These are phyloP conservation scores for Mesocricetus auratus DNA, from an alignment of 2,113 vertebrate genomes.

Conservation along the genomic window DNA sequence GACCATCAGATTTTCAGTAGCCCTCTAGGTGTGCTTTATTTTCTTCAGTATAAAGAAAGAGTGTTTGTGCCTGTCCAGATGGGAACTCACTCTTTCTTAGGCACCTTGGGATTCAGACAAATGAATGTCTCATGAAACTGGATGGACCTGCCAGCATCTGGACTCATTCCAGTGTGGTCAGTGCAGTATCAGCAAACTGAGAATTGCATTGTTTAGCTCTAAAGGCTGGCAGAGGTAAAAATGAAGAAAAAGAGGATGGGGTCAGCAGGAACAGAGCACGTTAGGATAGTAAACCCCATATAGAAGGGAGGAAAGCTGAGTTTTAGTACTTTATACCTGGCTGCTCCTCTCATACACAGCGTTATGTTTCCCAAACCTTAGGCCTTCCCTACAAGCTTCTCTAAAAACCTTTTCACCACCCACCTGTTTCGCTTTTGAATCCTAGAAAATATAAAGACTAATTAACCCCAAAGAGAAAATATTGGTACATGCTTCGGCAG, in stretches of 20 bases:
- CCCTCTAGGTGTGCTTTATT: neutral
- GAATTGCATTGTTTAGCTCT: neutral
- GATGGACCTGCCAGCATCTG: neutral
- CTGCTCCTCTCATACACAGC: neutral
- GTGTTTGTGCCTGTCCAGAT: neutral
- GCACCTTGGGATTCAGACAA: neutral
- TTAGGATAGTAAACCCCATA: neutral
- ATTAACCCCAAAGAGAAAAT: constrained; percentile 37
- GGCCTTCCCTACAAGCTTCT: neutral
- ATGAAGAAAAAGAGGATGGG: neutral
- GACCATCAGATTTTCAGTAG: neutral
- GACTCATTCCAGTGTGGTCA: neutral
- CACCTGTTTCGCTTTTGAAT: neutral
- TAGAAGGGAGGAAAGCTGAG: neutral
- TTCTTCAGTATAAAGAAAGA: neutral
- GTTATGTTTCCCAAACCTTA: neutral
- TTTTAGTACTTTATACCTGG: neutral
- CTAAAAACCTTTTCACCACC: neutral
- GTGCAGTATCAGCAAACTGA: neutral
- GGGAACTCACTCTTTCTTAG: neutral
- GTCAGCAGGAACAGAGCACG: neutral
- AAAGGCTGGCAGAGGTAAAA: neutral
- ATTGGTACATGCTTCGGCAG: neutral
- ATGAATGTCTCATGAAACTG: neutral
- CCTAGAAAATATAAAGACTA: constrained; percentile 1